Percentiles rank a stretch among this genome's conserved stretches.
Evolutionary conservation across 2,797 vertebrate genomes (phyloP).

Genomic region (Syndactyla subalaris): DNA sequence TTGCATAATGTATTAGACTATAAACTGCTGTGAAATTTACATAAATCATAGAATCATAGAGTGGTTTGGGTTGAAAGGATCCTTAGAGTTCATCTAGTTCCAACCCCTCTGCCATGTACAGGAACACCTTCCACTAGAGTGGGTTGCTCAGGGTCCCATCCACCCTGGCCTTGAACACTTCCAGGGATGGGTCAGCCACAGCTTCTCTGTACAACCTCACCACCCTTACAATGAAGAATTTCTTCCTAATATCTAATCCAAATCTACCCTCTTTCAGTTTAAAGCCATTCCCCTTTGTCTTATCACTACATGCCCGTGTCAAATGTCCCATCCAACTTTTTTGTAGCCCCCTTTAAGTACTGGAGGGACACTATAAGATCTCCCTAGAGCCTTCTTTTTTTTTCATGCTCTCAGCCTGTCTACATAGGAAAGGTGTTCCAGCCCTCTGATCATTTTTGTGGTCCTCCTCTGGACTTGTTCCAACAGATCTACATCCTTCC

Average conservation of each 20-base stretch:
- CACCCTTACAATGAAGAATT: background rate
- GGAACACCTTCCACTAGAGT: background rate
- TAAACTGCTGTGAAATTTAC: background rate
- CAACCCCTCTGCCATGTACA: too few relatives aligned
- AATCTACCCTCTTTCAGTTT: background rate
- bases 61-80: background rate
- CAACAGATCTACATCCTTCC: background rate
- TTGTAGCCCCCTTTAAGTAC: rapidly evolving
- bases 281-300: background rate
- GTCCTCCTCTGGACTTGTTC: background rate
- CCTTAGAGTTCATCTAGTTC: background rate
- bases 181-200: background rate
- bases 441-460: background rate
- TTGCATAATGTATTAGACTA: background rate
- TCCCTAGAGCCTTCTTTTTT: background rate
- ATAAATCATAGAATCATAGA: background rate
- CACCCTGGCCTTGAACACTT: background rate
- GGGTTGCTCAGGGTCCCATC: rapidly evolving
- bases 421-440: background rate
- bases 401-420: background rate
- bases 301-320: background rate
- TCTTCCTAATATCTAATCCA: background rate
- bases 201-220: background rate
- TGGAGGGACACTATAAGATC: background rate
- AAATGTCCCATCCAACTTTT: background rate